Evolutionary conservation across 1,140 invertebrate species (phyloP), one percentile per base, ranked within the genome.

Genomic region (Drosophila gunungcola): DNA sequence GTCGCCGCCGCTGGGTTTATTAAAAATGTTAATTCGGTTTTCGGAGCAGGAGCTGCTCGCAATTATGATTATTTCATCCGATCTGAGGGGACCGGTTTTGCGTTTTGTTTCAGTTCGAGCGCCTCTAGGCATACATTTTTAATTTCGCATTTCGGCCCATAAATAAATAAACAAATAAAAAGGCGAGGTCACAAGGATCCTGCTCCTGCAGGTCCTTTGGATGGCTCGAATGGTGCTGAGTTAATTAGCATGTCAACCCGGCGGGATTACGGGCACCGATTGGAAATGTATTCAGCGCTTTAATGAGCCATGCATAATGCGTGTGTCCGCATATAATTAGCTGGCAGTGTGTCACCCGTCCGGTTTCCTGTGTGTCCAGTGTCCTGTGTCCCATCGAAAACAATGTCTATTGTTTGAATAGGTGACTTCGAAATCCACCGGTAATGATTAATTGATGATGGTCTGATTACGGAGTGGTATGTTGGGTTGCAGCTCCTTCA

Each of bases 121-220:
- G 73, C 57, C 78, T 69, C 58, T 57, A 74, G 81, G 81, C 77
- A 85, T 85, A 42, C 63, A 85, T 80, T 80, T 85, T 85, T 85
- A 80, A 85, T 85, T 85, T 85, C 78, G 42, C 77, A 85, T 86
- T 85, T 85, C 79, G 70, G 55, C 25, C 54, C 73, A 78, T 85
- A 85, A 85, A 85, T 85, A 85, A 85, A 78, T 77, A 80, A 84
- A 49, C 34, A 70, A 78, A 68, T 52, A 70, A 77, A 77, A 52
- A 41, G 53, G 53, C 39, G 39, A 48, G 27, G n/a, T 12, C 16
- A 13, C 16, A 13, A 10, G 34, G 1, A 10, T 10, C 42, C 41
- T n/a, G 10, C 9, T 27, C n/a, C 39, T 36, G 38, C 46, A 29
- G 21, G 43, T 16, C 25, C 29, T 25, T n/a, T n/a, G n/a, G n/a